Evolutionary conservation across 2,888 invertebrate species (phyloP).

Genomic region (Ectemnius cavifrons): DNA sequence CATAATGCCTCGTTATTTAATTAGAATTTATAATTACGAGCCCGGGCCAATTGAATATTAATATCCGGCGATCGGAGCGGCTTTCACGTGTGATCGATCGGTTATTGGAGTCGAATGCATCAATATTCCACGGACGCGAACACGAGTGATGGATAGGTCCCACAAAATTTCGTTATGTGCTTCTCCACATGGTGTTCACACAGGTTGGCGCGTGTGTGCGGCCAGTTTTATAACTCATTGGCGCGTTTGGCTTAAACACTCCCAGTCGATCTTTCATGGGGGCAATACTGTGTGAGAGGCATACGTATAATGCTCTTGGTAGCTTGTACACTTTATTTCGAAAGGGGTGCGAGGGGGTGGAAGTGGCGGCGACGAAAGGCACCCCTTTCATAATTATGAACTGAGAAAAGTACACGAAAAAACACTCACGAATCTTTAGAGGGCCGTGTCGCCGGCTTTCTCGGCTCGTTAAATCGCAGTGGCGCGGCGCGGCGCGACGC

Average conservation of each 20-base stretch:
- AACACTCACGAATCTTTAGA: slow-evolving; percentile 15
- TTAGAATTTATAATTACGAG: no score
- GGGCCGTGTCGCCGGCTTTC: neutral
- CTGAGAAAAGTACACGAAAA: slow-evolving; percentile 17
- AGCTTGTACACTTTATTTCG: neutral
- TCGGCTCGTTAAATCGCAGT: slow-evolving; percentile 2
- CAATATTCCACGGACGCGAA: slow-evolving; percentile 12
- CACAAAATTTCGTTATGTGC: neutral
- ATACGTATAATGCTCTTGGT: slow-evolving; percentile 1
- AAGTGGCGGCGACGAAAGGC: neutral
- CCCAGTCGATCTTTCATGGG: no score
- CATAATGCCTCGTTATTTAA: no score
- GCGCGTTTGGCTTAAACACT: no score
- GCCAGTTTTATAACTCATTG: no score
- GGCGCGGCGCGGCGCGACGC: no score
- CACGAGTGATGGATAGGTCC: slow-evolving; percentile 30
- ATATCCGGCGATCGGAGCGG: no score
- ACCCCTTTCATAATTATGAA: slow-evolving; percentile 16
- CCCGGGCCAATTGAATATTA: no score
- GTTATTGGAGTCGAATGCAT: neutral
- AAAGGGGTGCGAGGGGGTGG: neutral
- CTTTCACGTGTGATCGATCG: slow-evolving; percentile 32
- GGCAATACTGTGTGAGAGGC: neutral
- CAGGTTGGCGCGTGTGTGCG: no score
- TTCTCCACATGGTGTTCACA: neutral